A percentile compares a stretch with the other conserved stretches of the same genome.
Evolutionary conservation across 1,140 invertebrate species (phyloP).

Genomic region (Drosophila micromelanica): DNA sequence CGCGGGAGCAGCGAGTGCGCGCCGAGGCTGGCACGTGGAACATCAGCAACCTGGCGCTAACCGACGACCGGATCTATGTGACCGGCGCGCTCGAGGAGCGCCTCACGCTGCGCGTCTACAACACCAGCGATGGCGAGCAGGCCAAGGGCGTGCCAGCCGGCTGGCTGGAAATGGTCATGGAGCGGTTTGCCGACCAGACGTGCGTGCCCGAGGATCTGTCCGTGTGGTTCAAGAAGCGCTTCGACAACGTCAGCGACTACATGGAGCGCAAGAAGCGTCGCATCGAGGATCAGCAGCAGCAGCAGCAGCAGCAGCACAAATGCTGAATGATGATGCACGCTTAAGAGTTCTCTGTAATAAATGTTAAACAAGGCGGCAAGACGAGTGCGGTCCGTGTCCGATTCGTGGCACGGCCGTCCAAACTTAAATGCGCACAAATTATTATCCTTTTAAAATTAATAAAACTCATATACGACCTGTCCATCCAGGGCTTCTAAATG

Average conservation of each 20-base stretch:
- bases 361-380: not conserved
- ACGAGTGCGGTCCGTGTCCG: not conserved
- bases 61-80: constrained; percentile 68
- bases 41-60: constrained; percentile 65
- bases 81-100: constrained; percentile 50
- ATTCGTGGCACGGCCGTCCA: not conserved
- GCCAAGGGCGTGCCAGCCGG: constrained; percentile 27
- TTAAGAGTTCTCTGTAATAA: constrained; percentile 43
- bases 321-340: constrained; percentile 31
- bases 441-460: constrained; percentile 11
- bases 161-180: constrained; percentile 69
- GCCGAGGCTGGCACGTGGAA: constrained; percentile 60
- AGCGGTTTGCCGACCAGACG: constrained; percentile 73
- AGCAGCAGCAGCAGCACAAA: constrained; percentile 40
- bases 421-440: not conserved
- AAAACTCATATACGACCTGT: not conserved
- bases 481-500: not conserved
- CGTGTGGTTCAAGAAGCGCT: constrained; percentile 90
- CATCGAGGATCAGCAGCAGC: constrained; percentile 81
- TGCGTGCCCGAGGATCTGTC: constrained; percentile 86
- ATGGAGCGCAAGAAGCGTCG: constrained; percentile 89
- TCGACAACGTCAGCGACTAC: constrained; percentile 91
- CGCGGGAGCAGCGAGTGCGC: constrained; percentile 25
- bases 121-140: constrained; percentile 18
- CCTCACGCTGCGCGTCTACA: constrained; percentile 50